Conservation (phyloP, 1,140 invertebrate species). For the Meloidogyne chitwoodi region DNA sequence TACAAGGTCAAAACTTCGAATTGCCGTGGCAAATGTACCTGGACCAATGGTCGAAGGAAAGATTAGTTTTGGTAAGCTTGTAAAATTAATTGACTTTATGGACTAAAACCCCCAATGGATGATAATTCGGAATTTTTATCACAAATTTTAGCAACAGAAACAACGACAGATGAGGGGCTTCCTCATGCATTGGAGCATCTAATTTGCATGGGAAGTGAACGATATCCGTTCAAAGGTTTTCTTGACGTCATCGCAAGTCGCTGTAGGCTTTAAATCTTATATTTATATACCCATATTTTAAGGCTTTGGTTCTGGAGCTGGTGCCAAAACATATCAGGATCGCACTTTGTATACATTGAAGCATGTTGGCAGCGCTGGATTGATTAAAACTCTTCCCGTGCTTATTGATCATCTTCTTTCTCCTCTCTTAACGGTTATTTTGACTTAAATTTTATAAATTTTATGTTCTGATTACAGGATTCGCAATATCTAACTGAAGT, state of each 20-base stretch:
- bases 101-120: no score
- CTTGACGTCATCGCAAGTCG: slow-evolving; percentile 81
- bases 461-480: slow-evolving; percentile 64
- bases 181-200: slow-evolving; percentile 88
- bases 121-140: neutral
- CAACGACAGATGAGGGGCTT: slow-evolving; percentile 81
- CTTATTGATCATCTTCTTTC: slow-evolving; percentile 84
- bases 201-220: slow-evolving; percentile 81
- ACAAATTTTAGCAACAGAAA: slow-evolving; percentile 74
- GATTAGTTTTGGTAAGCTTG: slow-evolving; percentile 21
- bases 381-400: slow-evolving; percentile 79
- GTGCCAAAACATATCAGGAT: slow-evolving; percentile 68
- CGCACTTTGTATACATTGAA: slow-evolving; percentile 83
- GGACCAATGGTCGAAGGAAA: slow-evolving; percentile 33
- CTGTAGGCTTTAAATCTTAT: slow-evolving; percentile 69
- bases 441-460: neutral
- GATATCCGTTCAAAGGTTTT: slow-evolving; percentile 78
- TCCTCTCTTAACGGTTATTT: slow-evolving; percentile 69
- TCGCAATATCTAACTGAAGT: slow-evolving; percentile 80
- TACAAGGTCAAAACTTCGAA: slow-evolving; percentile 17
- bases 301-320: slow-evolving; percentile 32
- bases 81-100: no score
- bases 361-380: slow-evolving; percentile 79
- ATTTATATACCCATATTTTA: slow-evolving; percentile 52
- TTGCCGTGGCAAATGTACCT: slow-evolving; percentile 24